Evolutionary conservation across 1,140 invertebrate genomes (phyloP).

Genomic region (Pogonus chalceus): DNA sequence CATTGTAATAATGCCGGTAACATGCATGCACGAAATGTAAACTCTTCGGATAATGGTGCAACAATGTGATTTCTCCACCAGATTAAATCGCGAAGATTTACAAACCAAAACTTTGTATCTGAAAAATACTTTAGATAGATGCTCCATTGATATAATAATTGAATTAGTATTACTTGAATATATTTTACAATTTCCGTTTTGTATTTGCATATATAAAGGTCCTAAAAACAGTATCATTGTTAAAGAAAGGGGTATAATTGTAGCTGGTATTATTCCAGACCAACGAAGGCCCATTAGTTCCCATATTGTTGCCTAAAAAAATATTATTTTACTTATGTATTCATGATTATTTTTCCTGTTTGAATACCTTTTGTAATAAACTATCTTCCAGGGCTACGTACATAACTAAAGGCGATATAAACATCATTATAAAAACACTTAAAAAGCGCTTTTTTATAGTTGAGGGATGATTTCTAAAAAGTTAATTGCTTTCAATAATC

Average conservation of each 20-base stretch:
- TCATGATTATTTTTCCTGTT: slow-evolving; percentile 6
- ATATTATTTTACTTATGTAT: slow-evolving; percentile 10
- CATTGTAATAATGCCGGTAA: slow-evolving; percentile 78
- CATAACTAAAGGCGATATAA: slow-evolving; percentile 67
- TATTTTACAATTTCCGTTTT: slow-evolving; percentile 56
- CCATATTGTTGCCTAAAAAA: slow-evolving; percentile 49
- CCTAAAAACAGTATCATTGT: slow-evolving; percentile 80
- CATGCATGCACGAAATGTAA: slow-evolving; percentile 91
- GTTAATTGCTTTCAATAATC: slow-evolving; percentile 15
- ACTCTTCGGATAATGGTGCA: slow-evolving; percentile 89
- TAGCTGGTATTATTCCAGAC: slow-evolving; percentile 61
- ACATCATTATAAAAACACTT: slow-evolving; percentile 70
- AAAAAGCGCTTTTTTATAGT: slow-evolving; percentile 81
- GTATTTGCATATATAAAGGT: slow-evolving; percentile 61
- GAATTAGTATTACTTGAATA: slow-evolving; percentile 49
- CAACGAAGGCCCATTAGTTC: slow-evolving; percentile 67
- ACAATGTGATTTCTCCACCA: slow-evolving; percentile 86
- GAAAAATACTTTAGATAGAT: slow-evolving; percentile 18
- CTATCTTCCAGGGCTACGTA: slow-evolving; percentile 55
- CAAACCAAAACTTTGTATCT: slow-evolving; percentile 69
- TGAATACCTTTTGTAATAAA: slow-evolving; percentile 44
- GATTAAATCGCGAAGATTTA: slow-evolving; percentile 58
- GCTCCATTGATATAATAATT: slow-evolving; percentile 3
- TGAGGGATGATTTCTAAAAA: slow-evolving; percentile 73
- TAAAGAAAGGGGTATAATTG: slow-evolving; percentile 63